A percentile compares a stretch with the other conserved stretches of the same genome.
phyloP scores from a whole-genome alignment of 1,140 invertebrate species.

The Bombus pascuorum region DNA sequence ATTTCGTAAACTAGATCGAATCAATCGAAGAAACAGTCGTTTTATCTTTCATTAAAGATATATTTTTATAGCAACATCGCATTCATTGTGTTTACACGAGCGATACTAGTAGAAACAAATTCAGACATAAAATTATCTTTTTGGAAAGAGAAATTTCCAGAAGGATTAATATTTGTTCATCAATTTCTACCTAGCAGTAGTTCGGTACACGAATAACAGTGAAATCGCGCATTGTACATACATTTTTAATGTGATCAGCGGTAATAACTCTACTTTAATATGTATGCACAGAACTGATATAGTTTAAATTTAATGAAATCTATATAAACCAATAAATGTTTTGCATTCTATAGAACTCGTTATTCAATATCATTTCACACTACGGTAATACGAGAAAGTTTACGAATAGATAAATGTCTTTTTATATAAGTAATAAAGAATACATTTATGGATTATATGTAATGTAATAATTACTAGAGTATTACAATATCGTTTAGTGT shows the following conservation, averaged over 20 bases:
- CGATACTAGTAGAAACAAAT: constrained; percentile 48
- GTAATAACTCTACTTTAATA: constrained; percentile 61
- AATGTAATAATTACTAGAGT: neutral
- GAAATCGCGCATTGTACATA: constrained; percentile 59
- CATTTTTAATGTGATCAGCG: constrained; percentile 62
- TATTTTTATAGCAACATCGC: constrained; percentile 69
- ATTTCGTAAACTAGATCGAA: constrained; percentile 45
- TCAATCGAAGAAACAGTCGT: constrained; percentile 38
- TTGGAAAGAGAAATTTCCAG: constrained; percentile 27
- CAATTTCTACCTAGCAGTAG: constrained; percentile 34
- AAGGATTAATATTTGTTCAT: constrained; percentile 38
- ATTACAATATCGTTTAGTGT: neutral
- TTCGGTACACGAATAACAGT: constrained; percentile 37
- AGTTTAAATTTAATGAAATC: constrained; percentile 58
- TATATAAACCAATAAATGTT: constrained; percentile 66
- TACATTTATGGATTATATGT: neutral
- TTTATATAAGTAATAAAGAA: neutral
- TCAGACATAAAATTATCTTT: constrained; percentile 30
- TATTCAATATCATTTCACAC: neutral
- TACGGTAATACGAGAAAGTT: neutral
- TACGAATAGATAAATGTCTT: neutral
- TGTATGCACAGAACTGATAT: constrained; percentile 67
- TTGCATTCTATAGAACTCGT: constrained; percentile 59
- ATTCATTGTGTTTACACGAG: constrained; percentile 64
- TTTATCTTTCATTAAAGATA: constrained; percentile 68